Evolutionary conservation across 1,140 invertebrate genomes (phyloP).

Genomic region (Parapsyche elsis): DNA sequence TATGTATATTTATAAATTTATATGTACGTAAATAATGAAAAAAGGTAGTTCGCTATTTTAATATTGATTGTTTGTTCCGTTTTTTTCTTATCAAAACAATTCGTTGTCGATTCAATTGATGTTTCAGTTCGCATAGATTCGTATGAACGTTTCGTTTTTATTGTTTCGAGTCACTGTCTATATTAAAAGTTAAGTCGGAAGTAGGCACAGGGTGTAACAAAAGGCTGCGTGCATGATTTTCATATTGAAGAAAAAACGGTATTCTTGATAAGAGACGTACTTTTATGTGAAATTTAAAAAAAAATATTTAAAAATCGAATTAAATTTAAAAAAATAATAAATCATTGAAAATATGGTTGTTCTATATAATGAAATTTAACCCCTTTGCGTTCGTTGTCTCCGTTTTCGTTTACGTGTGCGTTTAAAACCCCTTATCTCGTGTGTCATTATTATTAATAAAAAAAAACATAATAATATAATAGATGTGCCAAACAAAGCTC

Average conservation of each 20-base stretch:
- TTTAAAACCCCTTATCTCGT: constrained; percentile 11
- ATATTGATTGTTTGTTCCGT: constrained; percentile 2
- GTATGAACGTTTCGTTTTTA: neutral
- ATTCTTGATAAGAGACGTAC: constrained; percentile 24
- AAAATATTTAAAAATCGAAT: constrained; percentile 10
- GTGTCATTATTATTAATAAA: neutral
- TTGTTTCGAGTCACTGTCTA: neutral
- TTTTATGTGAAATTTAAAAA: constrained; percentile 16
- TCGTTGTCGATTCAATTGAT: neutral
- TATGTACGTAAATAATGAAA: constrained; percentile 24
- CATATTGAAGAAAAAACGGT: constrained; percentile 33
- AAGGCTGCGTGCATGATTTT: constrained; percentile 53
- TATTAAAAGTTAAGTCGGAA: constrained; percentile 29
- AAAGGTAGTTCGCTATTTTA: constrained; percentile 11
- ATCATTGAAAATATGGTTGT: neutral
- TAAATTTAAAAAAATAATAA: constrained; percentile 15
- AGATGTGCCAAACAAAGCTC: constrained; percentile 22
- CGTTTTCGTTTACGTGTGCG: constrained; percentile 6
- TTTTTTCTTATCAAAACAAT: neutral
- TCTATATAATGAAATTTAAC: neutral
- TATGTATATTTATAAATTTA: constrained; percentile 1
- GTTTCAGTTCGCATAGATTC: neutral
- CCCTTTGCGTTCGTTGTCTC: neutral
- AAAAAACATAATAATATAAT: no score
- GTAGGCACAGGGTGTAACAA: constrained; percentile 54